Evolutionary conservation across 2,113 vertebrate genomes (phyloP), one percentile per base, ranked within the genome.

Genomic region (Nestor notabilis): DNA sequence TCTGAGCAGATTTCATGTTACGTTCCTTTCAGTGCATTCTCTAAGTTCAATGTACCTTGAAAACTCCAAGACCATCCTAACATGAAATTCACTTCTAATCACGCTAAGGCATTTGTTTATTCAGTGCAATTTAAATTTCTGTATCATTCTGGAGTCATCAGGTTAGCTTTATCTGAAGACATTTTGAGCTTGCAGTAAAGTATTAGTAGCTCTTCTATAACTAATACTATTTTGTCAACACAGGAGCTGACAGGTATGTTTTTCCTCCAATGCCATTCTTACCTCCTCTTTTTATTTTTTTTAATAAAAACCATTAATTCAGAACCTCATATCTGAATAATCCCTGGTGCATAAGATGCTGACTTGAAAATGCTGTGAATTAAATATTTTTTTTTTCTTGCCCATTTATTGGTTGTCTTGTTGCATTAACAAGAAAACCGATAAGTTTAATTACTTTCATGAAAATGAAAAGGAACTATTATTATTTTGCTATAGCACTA

Each of bases 371-470:
- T 89, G 74, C 27, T 11, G 15, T 17, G 5, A 94, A 96, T 81
- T 77, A 74, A 95, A 96, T 53, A 96, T 53, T 27, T 80, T 81
- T 69, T 94, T 90, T 93, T 72, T 93, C 87, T 92, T 41, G 8
- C 56, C 50, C 46, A 91, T 93, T 96, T 96, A 89, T 90, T 96
- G 70, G 43, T 97, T 96, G 89, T 29, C 19, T 97, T 95, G 56
- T 89, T 97, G 16, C 35, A 75, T 83, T 80, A 97, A 88, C 41
- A 96, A 81, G 85, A 92, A 97, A 95, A 71, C 37, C 44, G 64
- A 83, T 96, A 87, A 95, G 10, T 96, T 97, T 97, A 93, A 98
- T 97, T 96, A 90, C 70, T 95, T 98, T 96, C 89, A 96, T 93
- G 92, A 97, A 97, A 98, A 97, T 94, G 23, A 97, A 97, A 77